Base-by-base conservation (phyloP, 1,140 invertebrate genomes). In the Linepithema humile region DNA sequence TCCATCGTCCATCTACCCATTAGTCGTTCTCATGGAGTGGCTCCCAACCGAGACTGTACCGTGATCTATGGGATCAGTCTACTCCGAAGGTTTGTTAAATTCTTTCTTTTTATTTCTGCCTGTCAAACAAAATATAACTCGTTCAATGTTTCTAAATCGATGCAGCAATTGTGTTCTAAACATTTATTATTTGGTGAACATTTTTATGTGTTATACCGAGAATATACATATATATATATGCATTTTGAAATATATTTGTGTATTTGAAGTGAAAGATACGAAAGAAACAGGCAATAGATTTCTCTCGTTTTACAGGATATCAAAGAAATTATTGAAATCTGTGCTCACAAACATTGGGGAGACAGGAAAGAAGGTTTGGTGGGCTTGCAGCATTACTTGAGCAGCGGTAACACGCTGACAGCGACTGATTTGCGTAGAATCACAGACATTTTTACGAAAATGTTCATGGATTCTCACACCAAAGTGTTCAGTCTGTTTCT, bases 381-480 rank as follows among this genome's bases (percentile, higher is more conserved):
- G 3, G 97, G 97, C 83, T 94, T 99, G 40, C 97, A 96, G 82
- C 93, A 96, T 88, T 97, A 97, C 90, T 95, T 98, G 20, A 96
- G 96, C 82, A 96, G 96, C 90, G 97, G 97, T 55, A 96, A 97
- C 26, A 95, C 95, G 20, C 94, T 99, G 6, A 95, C 95, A 10
- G 94, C 95, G 1, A 95, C 96, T 3, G 97, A 98, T 91, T 94
- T 98, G 45, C 96, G 96, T 59, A 96, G 97, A 86, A 95, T 98
- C 7, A 98, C 97, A 0, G 98, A 99, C 89, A 97, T 98, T 84
- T 98, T 99, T 91, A 97, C 98, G 57, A 98, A 98, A 95, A 98
- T 99, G 97, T 99, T 99, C 90, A 98, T 98, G 96, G 98, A 99
- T 93, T 97, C 98, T n/a, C 98, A 99, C 92, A 99, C 98, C 2